Evolutionary conservation across 2,888 invertebrate species (phyloP), one percentile per base, ranked within the genome.

Genomic region (Xestia rhomboidea): DNA sequence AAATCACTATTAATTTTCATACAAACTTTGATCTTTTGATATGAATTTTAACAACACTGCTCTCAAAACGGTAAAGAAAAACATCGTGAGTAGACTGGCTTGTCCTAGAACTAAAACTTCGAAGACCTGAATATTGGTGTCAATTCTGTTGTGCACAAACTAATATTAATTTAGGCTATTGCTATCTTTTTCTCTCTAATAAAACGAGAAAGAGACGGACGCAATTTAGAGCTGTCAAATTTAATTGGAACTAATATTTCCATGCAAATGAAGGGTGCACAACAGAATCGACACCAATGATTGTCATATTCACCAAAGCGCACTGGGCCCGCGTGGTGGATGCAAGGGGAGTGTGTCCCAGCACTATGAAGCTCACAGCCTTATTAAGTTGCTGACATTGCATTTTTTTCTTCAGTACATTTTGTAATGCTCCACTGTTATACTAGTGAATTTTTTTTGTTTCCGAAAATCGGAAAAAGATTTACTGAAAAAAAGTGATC

Each of bases 401-500:
- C 7, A 2, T 49, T 49, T 49, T 49, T 49, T 49, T 46, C 5
- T 49, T 21, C 49, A 49, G 2, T 6, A 49, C 49, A 2, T 49
- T 49, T 49, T 21, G 11, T 30, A 63, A 24, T 46, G 7, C 1
- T 7, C 21, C 6, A 46, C 21, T 2, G 13, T 6, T n/a, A 24
- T 41, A n/a, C 7, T 51, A n/a, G 21, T 10, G 18, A 27, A 18
- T 1, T 11, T 24, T 46, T 5, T 44, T 57, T 34, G 21, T 49
- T 15, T 24, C 10, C 5, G 2, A 46, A 34, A 63, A 57, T 5
- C 10, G 0, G 18, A 8, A n/a, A 66, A 44, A 44, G 75, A 8
- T 15, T 49, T 54, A 27, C 41, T 49, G 46, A 44, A 77, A 69
- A 30, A 79, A 51, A 38, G 18, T 63, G 41, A 24, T 46, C 18